A percentile compares a stretch with the other conserved stretches of the same genome.
phyloP scores from a whole-genome alignment of 2,797 vertebrate species.

The Lophura swinhoii region DNA sequence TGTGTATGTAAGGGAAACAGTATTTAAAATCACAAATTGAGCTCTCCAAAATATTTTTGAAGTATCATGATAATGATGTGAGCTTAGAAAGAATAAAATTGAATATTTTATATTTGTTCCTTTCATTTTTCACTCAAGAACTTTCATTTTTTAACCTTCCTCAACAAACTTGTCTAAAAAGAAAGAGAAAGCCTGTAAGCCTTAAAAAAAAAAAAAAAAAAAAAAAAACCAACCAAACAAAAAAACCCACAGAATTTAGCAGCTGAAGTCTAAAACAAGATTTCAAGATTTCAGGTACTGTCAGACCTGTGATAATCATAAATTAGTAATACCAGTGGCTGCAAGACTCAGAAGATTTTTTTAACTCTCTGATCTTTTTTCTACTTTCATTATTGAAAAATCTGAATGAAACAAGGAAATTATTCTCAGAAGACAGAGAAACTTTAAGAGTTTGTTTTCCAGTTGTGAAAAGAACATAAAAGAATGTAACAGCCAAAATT shows the following conservation, averaged over 20 bases:
- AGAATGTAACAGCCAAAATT: neutral
- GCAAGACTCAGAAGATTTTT: neutral
- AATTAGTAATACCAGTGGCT: neutral
- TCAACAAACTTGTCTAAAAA: neutral
- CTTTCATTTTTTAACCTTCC: neutral
- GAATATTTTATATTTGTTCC: neutral
- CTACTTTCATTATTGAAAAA: neutral
- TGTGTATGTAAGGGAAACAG: neutral
- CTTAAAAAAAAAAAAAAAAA: neutral
- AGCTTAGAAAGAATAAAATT: neutral
- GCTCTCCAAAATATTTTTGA: neutral
- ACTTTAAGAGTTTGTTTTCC: neutral
- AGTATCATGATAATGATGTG: neutral
- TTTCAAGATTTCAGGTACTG: neutral
- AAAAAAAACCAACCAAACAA: no score
- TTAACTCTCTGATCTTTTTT: neutral
- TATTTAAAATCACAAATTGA: neutral
- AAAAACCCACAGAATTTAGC: neutral
- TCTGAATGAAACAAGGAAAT: neutral
- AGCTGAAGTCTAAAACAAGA: neutral
- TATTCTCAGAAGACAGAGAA: neutral
- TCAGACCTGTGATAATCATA: neutral
- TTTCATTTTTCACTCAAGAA: neutral
- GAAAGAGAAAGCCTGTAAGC: neutral
- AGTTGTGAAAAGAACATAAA: neutral